Evolutionary conservation across 1,140 invertebrate genomes (phyloP).

Genomic region (Ptiloglossa arizonensis): DNA sequence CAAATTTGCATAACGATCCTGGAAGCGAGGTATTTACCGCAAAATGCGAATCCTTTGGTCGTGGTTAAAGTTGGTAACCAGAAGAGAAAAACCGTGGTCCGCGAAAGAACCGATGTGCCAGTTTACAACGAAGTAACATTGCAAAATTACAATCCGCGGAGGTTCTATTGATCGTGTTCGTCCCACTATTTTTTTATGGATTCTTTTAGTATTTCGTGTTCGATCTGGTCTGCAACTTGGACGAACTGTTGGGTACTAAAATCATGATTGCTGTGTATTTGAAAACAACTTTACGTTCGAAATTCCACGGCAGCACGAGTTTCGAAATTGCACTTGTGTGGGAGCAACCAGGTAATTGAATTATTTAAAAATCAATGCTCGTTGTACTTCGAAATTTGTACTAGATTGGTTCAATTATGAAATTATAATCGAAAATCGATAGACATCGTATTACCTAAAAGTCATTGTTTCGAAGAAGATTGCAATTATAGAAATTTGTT

Average conservation of each 20-base stretch:
- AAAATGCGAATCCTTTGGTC: constrained; percentile 83
- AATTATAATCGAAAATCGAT: background rate
- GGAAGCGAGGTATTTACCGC: constrained; percentile 81
- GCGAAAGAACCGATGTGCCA: constrained; percentile 82
- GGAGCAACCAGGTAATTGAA: constrained; percentile 84
- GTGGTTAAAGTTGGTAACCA: constrained; percentile 83
- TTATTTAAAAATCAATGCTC: constrained; percentile 49
- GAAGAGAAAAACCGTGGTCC: constrained; percentile 81
- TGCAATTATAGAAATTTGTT: constrained; percentile 1
- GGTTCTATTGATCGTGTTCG: background rate
- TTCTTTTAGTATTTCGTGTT: constrained; percentile 81
- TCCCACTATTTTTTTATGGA: constrained; percentile 60
- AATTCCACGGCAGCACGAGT: constrained; percentile 75
- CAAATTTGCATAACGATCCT: constrained; percentile 81
- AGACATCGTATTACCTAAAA: background rate
- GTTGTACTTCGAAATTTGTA: background rate
- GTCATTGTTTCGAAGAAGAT: fast-evolving
- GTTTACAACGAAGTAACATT: constrained; percentile 84
- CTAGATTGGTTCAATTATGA: background rate
- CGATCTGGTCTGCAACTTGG: constrained; percentile 70
- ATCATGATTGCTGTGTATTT: constrained; percentile 78
- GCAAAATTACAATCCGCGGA: background rate
- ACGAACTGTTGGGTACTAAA: constrained; percentile 71
- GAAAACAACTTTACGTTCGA: constrained; percentile 69
- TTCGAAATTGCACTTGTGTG: constrained; percentile 88